Conservation (phyloP, 1,140 invertebrate genomes). For the Chironomus tepperi region DNA sequence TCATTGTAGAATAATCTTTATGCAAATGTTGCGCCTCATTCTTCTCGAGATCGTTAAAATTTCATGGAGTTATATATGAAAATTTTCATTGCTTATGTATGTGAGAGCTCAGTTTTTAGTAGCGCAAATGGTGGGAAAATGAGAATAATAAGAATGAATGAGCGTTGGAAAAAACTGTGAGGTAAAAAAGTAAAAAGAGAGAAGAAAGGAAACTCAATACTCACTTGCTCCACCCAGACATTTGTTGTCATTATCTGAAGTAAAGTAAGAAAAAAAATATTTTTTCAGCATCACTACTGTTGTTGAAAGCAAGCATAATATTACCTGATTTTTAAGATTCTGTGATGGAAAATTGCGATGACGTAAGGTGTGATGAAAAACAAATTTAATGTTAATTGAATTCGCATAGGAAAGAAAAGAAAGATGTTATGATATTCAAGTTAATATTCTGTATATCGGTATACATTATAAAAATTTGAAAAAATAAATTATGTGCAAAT, state of each 20-base stretch:
- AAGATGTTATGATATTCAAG: background rate
- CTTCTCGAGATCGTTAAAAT: background rate
- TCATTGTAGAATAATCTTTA: background rate
- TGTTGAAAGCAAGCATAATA: background rate
- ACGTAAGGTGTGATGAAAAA: too few relatives aligned
- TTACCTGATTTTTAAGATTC: conserved; percentile 20
- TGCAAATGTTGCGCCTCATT: conserved; percentile 14
- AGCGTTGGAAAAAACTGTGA: too few relatives aligned
- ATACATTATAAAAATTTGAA: conserved; percentile 25
- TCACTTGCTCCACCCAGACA: conserved; percentile 93
- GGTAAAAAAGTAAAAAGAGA: too few relatives aligned
- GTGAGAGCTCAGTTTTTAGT: too few relatives aligned
- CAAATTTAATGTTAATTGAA: too few relatives aligned
- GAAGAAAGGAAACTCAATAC: conserved; percentile 30
- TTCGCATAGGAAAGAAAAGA: conserved; percentile 26
- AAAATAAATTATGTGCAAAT: conserved; percentile 25
- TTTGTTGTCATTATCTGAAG: conserved; percentile 85
- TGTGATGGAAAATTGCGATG: background rate
- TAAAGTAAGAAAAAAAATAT: background rate
- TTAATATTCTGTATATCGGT: background rate
- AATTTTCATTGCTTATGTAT: too few relatives aligned
- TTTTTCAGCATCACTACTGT: background rate
- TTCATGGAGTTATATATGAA: too few relatives aligned
- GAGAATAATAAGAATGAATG: background rate
- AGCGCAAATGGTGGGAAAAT: background rate